phyloP scores from a whole-genome alignment of 2,888 invertebrate species.

The Megaustenia siamemsis region DNA sequence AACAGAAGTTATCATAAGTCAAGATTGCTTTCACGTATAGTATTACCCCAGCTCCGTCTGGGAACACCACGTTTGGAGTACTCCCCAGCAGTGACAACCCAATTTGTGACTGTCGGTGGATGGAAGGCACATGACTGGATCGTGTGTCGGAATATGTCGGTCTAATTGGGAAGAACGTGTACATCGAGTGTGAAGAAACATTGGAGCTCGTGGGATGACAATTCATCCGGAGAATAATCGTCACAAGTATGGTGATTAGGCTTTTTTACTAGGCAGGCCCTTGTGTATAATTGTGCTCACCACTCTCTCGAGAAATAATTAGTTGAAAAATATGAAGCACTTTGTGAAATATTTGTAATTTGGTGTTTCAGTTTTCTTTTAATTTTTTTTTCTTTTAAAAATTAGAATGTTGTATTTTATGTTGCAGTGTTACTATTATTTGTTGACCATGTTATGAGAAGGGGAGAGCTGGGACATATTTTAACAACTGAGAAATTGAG shows the following conservation, averaged over 20 bases:
- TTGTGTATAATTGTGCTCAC: background rate
- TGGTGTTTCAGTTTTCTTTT: background rate
- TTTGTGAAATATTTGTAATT: too few species aligned
- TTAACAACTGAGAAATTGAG: too few species aligned
- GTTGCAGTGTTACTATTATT: too few species aligned
- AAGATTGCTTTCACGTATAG: background rate
- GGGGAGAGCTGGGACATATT: too few species aligned
- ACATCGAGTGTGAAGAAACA: too few species aligned
- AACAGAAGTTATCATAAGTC: background rate
- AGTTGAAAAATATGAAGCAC: too few species aligned
- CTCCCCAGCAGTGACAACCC: background rate
- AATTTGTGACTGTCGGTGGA: background rate
- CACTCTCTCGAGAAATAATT: background rate
- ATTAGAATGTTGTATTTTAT: too few species aligned
- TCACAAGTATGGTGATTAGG: background rate
- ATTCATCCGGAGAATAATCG: background rate
- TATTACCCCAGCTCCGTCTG: background rate
- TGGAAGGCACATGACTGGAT: background rate
- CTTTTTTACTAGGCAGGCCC: background rate
- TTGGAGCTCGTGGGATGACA: background rate
- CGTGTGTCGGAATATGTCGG: background rate
- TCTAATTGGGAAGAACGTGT: conserved; percentile 12
- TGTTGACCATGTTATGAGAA: too few species aligned
- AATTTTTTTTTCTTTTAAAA: background rate
- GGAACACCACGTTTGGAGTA: background rate